phyloP scores from a whole-genome alignment of 2,113 vertebrate genomes.

The Protobothrops flavoviridis region DNA sequence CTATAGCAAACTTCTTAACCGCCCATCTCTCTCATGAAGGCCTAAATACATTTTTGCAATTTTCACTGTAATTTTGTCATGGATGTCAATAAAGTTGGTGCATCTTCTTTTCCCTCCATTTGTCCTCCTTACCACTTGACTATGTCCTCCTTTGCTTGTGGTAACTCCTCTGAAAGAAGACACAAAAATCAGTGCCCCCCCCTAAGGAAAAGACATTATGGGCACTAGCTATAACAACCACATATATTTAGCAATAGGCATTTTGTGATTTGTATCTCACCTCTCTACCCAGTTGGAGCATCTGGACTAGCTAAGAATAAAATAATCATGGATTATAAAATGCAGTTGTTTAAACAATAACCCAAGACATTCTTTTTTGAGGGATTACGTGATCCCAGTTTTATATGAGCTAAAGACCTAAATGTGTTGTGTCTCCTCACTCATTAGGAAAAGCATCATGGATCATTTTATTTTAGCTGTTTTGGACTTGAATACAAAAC shows the following conservation, averaged over 20 bases:
- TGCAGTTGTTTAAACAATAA: neutral
- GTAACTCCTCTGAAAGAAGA: neutral
- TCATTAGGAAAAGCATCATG: neutral
- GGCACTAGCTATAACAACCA: neutral
- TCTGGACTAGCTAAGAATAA: neutral
- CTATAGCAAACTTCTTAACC: too few relatives aligned
- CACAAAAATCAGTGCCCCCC: neutral
- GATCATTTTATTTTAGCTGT: neutral
- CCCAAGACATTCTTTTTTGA: neutral
- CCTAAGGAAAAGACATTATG: neutral
- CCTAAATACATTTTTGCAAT: neutral
- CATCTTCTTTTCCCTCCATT: neutral
- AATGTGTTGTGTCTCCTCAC: neutral
- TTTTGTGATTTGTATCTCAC: neutral
- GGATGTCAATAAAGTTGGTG: neutral
- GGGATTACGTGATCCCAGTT: neutral
- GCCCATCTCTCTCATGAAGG: neutral
- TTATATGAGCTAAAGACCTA: neutral
- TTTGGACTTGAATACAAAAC: neutral
- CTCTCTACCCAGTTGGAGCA: neutral
- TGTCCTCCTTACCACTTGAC: neutral
- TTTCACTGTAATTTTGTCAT: neutral
- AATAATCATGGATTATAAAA: neutral
- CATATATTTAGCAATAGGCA: neutral
- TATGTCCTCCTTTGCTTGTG: neutral